Evolutionary conservation across 2,797 vertebrate species (phyloP).

Genomic region (Hylomyscus alleni): DNA sequence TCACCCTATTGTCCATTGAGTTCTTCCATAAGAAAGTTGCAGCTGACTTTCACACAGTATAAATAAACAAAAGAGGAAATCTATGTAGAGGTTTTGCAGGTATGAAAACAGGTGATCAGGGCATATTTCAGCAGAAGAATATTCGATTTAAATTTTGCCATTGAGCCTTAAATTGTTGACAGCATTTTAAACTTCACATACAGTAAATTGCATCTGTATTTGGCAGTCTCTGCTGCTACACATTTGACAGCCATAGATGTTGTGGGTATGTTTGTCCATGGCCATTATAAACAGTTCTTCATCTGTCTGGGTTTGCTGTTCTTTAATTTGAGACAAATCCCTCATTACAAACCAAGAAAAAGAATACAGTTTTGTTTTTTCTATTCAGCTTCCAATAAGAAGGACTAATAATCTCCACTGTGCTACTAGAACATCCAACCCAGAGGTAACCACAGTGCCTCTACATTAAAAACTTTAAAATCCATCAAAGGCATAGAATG

Average conservation of each 20-base stretch:
- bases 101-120: not conserved
- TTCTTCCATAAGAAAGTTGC: not conserved
- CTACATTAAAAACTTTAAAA: not conserved
- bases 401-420: constrained; percentile 37
- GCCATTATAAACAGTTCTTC: constrained; percentile 62
- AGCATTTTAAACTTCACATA: constrained; percentile 55
- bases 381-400: constrained; percentile 47
- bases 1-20: not conserved
- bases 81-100: not conserved
- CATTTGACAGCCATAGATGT: constrained; percentile 37
- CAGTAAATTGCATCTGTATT: constrained; percentile 48
- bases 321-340: constrained; percentile 72
- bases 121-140: not conserved
- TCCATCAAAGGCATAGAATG: not conserved
- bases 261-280: constrained; percentile 63
- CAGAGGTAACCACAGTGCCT: not conserved
- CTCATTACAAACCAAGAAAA: constrained; percentile 64
- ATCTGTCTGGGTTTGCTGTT: constrained; percentile 39
- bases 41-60: not conserved
- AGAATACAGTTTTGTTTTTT: constrained; percentile 63
- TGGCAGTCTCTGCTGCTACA: constrained; percentile 36
- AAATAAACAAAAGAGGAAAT: constrained; percentile 19
- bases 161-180: constrained; percentile 29
- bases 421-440: constrained; percentile 12
- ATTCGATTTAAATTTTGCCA: constrained; percentile 38